Evolutionary conservation across 2,888 invertebrate genomes (phyloP).

Genomic region (Cephus rjabovi): DNA sequence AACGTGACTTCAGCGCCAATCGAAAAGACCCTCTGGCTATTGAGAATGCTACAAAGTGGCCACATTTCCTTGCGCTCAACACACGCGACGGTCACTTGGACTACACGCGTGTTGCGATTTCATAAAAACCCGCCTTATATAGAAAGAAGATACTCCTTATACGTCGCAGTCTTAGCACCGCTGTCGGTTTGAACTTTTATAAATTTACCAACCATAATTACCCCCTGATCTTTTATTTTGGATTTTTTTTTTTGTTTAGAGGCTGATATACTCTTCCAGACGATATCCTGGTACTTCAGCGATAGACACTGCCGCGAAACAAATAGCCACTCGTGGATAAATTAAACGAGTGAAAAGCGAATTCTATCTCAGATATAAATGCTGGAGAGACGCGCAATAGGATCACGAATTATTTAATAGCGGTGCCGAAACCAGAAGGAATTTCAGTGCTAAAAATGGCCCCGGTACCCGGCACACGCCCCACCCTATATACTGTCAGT

Average conservation of each 20-base stretch:
- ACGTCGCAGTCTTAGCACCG: neutral
- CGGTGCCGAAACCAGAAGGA: constrained; percentile 3
- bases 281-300: neutral
- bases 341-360: neutral
- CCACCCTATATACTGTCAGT: neutral
- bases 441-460: constrained; percentile 8
- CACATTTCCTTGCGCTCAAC: neutral
- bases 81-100: neutral
- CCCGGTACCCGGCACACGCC: neutral
- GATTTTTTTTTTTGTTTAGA: neutral
- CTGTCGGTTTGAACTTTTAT: neutral
- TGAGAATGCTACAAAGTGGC: neutral
- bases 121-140: neutral
- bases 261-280: neutral
- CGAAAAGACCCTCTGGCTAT: neutral
- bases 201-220: neutral
- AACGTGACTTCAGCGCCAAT: neutral
- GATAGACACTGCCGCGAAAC: neutral
- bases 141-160: neutral
- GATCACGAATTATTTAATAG: constrained; percentile 3
- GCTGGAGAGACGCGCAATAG: neutral
- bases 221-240: neutral
- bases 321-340: neutral
- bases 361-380: neutral
- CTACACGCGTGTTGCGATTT: constrained; percentile 1